Percentiles rank a stretch among this genome's conserved stretches.
Conservation (phyloP, 2,797 vertebrate species). For the Meriones psammophilus region DNA sequence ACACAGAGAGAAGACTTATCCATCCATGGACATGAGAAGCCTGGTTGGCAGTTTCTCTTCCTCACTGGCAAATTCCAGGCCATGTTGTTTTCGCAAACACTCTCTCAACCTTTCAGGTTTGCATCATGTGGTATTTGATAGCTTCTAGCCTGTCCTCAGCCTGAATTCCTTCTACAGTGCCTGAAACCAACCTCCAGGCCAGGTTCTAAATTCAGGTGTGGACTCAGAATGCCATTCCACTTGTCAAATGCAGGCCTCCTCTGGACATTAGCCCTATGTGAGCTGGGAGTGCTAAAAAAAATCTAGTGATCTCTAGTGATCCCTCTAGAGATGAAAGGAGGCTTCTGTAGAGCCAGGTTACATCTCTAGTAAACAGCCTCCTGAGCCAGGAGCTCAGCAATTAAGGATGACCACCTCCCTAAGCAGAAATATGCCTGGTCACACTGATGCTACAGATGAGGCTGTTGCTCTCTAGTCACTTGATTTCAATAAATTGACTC, state of each 20-base stretch:
- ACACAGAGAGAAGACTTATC: not conserved
- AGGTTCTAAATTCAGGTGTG: conserved; percentile 77
- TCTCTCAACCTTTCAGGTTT: conserved; percentile 68
- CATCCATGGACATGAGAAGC: conserved; percentile 58
- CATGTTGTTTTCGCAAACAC: conserved; percentile 79
- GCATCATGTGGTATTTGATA: conserved; percentile 72
- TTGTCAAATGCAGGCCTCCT: conserved; percentile 64
- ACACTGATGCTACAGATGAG: not conserved
- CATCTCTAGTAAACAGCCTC: not conserved
- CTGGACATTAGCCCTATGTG: conserved; percentile 34
- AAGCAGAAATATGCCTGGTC: conserved; percentile 47
- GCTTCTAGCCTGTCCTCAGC: conserved; percentile 69
- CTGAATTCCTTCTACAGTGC: conserved; percentile 63
- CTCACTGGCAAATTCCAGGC: conserved; percentile 78
- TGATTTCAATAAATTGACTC: conserved; percentile 45
- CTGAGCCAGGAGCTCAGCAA: conserved; percentile 62
- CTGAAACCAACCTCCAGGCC: conserved; percentile 53
- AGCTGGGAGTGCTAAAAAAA: conserved; percentile 56
- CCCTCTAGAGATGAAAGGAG: conserved; percentile 62
- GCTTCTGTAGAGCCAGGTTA: conserved; percentile 51
- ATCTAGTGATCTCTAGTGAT: not conserved
- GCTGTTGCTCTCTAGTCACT: conserved; percentile 37
- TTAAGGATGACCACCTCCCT: conserved; percentile 56
- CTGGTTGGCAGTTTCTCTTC: conserved; percentile 54
- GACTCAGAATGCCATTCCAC: conserved; percentile 46